Base-by-base conservation (phyloP, 2,797 vertebrate genomes). In the Microcaecilia unicolor region DNA sequence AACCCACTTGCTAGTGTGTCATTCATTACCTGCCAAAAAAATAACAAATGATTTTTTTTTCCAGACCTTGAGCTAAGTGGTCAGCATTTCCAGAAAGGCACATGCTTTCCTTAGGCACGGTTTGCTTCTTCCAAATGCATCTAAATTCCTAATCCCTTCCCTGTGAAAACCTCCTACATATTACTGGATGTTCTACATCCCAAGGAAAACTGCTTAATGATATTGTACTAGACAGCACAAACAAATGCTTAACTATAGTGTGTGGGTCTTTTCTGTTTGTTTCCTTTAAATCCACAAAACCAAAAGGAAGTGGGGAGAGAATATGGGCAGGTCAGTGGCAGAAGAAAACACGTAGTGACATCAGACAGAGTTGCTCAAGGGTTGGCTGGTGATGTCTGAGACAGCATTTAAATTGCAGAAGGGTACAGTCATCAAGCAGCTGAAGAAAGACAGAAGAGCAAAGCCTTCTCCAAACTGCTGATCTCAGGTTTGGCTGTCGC, bases 251-350 rank as follows among this genome's bases (percentile, higher is more conserved):
- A n/a, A n/a, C n/a, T n/a, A n/a, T n/a, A n/a, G n/a, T n/a, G n/a
- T n/a, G n/a, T n/a, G n/a, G n/a, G n/a, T n/a, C n/a, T n/a, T n/a
- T n/a, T n/a, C n/a, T n/a, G n/a, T 61, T 48, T 76, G 44, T 70
- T 68, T 73, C 49, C 49, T 64, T 27, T 54, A 34, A 66, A 67
- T 60, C 80, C 83, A 75, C 78, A 82, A 81, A 78, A 63, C 75
- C 75, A 56, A 54, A 51, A 37, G 81, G 80, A 82, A 84, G 77
- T 69, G 64, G 75, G 68, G 78, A 73, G n/a, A 75, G 67, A 70
- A 68, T 5, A 55, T 75, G 74, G 77, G 72, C 55, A 55, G 75
- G 62, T 51, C 17, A 10, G 56, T 25, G 61, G 70, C 57, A 60
- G n/a, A n/a, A 47, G 48, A 34, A 74, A 50, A 62, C 67, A 67